Evolutionary conservation across 2,888 invertebrate species (phyloP).

Genomic region (Drosophila bunnanda): DNA sequence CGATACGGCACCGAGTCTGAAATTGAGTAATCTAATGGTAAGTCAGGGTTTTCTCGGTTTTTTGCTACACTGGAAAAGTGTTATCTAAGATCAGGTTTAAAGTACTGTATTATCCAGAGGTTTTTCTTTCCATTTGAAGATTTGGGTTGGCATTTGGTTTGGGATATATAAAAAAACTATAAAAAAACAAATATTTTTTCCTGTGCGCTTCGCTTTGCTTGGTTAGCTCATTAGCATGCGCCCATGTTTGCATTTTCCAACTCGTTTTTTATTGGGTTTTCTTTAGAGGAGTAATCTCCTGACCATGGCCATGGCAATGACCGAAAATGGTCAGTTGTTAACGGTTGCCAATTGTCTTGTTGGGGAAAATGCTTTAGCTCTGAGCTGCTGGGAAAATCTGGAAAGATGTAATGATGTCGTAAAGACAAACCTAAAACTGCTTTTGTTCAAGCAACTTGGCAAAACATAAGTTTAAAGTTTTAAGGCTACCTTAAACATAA

Average conservation of each 20-base stretch:
- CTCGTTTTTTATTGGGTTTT: slow-evolving; percentile 20
- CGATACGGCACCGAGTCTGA: slow-evolving; percentile 84
- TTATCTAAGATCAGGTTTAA: neutral
- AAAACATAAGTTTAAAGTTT: neutral
- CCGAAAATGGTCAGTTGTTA: slow-evolving; percentile 65
- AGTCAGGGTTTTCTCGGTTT: slow-evolving; percentile 57
- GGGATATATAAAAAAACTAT: too few relatives aligned
- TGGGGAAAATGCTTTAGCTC: slow-evolving; percentile 36
- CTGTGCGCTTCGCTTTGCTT: slow-evolving; percentile 1
- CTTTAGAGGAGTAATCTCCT: slow-evolving; percentile 25
- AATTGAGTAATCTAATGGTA: slow-evolving; percentile 85
- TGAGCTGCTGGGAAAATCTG: slow-evolving; percentile 31
- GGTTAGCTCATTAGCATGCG: slow-evolving; percentile 71
- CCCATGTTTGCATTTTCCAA: slow-evolving; percentile 52
- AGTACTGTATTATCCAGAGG: too few relatives aligned
- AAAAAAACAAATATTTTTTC: slow-evolving; percentile 2
- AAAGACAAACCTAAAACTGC: neutral
- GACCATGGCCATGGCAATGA: slow-evolving; percentile 73
- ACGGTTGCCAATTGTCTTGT: slow-evolving; percentile 29
- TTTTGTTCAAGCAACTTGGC: neutral
- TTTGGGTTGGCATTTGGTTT: neutral
- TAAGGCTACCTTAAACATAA: neutral
- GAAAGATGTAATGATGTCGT: slow-evolving; percentile 13
- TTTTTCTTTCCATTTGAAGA: neutral
- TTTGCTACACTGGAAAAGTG: slow-evolving; percentile 2